Conservation (phyloP, 2,113 vertebrate genomes). For the Oncorhynchus nerka region DNA sequence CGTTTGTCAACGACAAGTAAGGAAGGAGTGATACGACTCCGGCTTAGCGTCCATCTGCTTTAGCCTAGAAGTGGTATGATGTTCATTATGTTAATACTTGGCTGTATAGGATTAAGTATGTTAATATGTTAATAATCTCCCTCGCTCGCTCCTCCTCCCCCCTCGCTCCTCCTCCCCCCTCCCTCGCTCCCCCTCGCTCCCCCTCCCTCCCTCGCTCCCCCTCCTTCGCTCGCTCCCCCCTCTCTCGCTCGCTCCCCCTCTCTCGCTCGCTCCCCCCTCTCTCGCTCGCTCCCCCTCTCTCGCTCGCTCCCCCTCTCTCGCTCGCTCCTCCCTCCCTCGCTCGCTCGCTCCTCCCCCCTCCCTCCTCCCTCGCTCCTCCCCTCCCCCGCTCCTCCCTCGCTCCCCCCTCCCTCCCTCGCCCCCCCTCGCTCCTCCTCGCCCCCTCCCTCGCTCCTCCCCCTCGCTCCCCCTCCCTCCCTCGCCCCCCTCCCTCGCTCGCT, state of each 20-base stretch:
- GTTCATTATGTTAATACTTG: neutral
- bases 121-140: neutral
- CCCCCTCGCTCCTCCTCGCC: accelerated
- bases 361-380: accelerated
- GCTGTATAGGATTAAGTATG: neutral
- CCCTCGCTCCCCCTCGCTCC: accelerated
- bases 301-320: no score
- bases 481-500: no score
- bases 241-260: accelerated
- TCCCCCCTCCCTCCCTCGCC: no score
- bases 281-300: no score
- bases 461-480: no score
- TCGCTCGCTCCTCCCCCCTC: no score
- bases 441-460: no score
- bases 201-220: accelerated
- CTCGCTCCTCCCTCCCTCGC: accelerated
- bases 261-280: no score
- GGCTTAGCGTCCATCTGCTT: neutral
- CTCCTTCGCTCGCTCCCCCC: accelerated
- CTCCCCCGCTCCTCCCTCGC: no score
- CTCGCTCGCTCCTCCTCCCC: no score
- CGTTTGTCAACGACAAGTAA: slow-evolving; percentile 98
- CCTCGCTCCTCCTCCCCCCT: no score
- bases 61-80: neutral
- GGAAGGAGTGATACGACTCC: slow-evolving; percentile 24